Conservation (phyloP, 2,113 vertebrate species). For the Eclectus roratus region DNA sequence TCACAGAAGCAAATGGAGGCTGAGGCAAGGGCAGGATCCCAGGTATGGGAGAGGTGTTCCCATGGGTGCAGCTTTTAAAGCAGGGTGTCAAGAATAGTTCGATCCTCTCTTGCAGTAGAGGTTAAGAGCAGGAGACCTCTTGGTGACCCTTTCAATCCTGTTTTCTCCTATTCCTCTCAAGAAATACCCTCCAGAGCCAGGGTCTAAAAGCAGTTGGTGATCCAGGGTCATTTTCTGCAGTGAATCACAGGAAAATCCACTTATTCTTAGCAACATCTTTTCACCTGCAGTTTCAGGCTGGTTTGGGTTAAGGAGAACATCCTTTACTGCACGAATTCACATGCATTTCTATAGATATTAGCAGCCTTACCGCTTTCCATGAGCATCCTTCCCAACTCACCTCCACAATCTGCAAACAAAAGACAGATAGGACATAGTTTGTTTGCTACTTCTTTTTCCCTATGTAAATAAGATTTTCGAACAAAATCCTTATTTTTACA, state of each 20-base stretch:
- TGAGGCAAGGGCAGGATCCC: background rate
- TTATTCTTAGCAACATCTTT: background rate
- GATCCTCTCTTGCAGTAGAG: background rate
- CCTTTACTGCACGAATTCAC: background rate
- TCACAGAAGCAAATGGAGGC: background rate
- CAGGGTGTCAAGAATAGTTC: background rate
- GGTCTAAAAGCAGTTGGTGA: background rate
- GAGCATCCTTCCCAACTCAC: background rate
- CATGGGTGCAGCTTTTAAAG: background rate
- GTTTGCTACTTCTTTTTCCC: background rate
- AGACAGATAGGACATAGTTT: background rate
- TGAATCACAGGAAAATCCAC: background rate
- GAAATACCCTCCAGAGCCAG: background rate
- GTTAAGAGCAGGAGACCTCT: background rate
- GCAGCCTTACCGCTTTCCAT: background rate
- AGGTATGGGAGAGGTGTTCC: background rate
- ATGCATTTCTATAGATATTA: background rate
- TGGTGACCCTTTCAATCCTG: background rate
- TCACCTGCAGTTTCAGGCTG: background rate
- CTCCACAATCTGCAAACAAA: slow-evolving; percentile 14
- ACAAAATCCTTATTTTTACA: background rate
- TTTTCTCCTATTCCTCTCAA: background rate
- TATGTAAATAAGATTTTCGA: background rate
- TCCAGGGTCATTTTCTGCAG: background rate
- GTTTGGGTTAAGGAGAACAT: background rate